Evolutionary conservation across 92 coral and sea anemone genomes (phyloP), one percentile per base, ranked within the genome.

Genomic region (Nematostella vectensis): DNA sequence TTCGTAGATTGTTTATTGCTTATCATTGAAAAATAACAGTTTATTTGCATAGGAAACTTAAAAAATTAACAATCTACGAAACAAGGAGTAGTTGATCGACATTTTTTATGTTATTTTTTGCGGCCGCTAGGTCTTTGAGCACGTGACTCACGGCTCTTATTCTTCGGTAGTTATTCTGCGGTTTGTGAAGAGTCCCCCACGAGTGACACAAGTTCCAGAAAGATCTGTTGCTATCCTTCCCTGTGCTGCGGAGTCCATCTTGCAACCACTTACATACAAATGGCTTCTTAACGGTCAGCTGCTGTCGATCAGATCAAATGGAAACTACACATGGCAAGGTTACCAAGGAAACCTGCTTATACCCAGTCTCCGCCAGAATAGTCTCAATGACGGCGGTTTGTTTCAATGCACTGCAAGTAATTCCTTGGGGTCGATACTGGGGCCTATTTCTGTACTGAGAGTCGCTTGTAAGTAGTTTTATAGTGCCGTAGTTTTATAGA

Each of bases 381-480:
- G 13, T 2, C n/a, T n/a, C n/a, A 33, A 6, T 33, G 72, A 81
- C 22, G 65, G 60, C 12, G 72, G 59, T 3, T 33, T 16, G 13
- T 81, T 66, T 49, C 63, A 75, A 55, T 81, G 88, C 20, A 57
- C 65, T 27, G 88, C 75, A 28, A 76, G 45, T 29, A 76, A 65
- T 57, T 24, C 40, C 1, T 24, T 58, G 13, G 88, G 88, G 1
- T 81, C 88, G 8, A 67, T 57, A 9, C 44, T 81, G 38, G 76
- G 88, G 28, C 54, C 63, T 13, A 47, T 45, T 52, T 83, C 83
- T 1, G 48, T 44, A 15, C 13, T 81, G 47, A 66, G 39, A 17
- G 71, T 76, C n/a, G 88, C 79, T 1, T 81, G 88, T 81, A 58
- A 81, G 88, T 81, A 53, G 18, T 33, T n/a, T n/a, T n/a, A n/a